Evolutionary conservation across 2,797 vertebrate genomes (phyloP), one percentile per base, ranked within the genome.

Genomic region (Glossophaga mutica): DNA sequence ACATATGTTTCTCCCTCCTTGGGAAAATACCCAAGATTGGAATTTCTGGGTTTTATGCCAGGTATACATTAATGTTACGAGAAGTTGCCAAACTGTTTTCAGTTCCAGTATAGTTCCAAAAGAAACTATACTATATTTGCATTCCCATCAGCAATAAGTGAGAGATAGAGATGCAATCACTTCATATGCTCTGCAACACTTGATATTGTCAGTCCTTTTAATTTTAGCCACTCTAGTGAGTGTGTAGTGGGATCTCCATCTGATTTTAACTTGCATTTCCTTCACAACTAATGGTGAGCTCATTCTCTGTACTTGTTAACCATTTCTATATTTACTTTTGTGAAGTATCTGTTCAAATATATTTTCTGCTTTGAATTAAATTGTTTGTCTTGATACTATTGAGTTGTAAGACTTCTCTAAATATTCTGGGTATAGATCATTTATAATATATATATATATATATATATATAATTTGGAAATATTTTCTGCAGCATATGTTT

Each of bases 71-170:
- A 82, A 91, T 87, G 65, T 87, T 85, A 44, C 19, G 46, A 82
- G 78, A 85, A 94, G 62, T 42, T 83, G 93, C 83, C 95, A 95
- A 95, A 82, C 44, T 71, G 73, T 92, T 94, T 96, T 90, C 39
- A 39, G 39, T 39, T 39, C 39, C 39, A 39, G 39, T 39, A 39
- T 6, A 39, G 39, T 39, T 39, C 39, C 68, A 87, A 83, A 76
- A 95, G 59, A 39, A 82, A 44, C 44, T 82, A 12, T 48, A 7
- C 15, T n/a, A 9, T 48, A 67, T 78, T 68, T 82, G 74, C 44
- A 42, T 92, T 65, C 42, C 50, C 71, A 48, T 32, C 44, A 78
- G 42, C 76, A 87, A 70, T 68, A 76, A 84, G n/a, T 42, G 50
- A 55, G 82, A 74, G 37, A 46, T 55, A 32, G 82, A 74, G n/a